phyloP scores from a whole-genome alignment of 2,888 invertebrate species.

The Strigamia crassipes region DNA sequence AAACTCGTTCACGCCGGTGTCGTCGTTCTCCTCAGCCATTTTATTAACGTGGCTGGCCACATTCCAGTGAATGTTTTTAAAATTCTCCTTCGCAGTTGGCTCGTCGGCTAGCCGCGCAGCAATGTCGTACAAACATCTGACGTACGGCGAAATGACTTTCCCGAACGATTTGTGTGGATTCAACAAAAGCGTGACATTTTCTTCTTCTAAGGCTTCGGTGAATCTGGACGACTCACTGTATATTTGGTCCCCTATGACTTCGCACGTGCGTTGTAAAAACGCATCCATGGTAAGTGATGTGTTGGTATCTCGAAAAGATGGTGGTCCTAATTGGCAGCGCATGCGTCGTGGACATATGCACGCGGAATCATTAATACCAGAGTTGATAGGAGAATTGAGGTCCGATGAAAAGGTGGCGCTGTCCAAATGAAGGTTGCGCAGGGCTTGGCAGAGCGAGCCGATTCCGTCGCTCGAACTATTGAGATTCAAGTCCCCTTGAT shows the following conservation, averaged over 20 bases:
- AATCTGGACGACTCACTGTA: background rate
- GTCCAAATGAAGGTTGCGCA: background rate
- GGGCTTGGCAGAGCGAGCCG: background rate
- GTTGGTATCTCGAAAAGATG: background rate
- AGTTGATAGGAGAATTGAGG: background rate
- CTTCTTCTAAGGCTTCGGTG: conserved; percentile 17
- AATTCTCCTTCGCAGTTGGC: background rate
- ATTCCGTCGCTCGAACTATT: background rate
- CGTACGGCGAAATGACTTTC: conserved; percentile 18
- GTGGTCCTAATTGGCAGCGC: background rate
- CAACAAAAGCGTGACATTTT: background rate
- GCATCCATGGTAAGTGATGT: background rate
- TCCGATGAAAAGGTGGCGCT: background rate
- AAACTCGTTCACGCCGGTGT: background rate
- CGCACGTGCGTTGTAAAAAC: conserved; percentile 8
- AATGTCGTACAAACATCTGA: conserved; percentile 13
- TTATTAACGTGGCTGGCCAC: background rate
- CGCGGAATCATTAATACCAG: background rate
- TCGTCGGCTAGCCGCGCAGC: background rate
- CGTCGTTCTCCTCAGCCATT: background rate
- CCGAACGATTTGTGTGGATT: conserved; percentile 1
- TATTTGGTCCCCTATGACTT: conserved; percentile 33
- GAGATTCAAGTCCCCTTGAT: background rate
- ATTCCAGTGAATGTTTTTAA: background rate
- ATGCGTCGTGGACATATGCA: background rate